Evolutionary conservation across 2,113 vertebrate genomes (phyloP), one percentile per base, ranked within the genome.

Genomic region (Catharus bicknelli): DNA sequence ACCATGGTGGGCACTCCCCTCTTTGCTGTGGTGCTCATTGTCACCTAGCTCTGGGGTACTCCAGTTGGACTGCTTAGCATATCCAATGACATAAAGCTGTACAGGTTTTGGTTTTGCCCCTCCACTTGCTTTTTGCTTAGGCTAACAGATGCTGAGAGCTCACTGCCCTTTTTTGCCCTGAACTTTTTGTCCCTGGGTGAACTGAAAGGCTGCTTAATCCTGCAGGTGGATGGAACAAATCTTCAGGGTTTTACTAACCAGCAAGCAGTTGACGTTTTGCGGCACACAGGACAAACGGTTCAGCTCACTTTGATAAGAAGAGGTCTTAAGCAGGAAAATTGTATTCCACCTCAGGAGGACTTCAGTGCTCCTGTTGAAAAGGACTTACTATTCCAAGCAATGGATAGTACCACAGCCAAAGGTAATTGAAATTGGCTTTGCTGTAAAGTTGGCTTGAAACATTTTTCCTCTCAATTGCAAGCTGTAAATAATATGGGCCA

Each of bases 241-340:
- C 98, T 99, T 96, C 99, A 99, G 92, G 99, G 98, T 73, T 99
- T 98, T 97, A 99, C 98, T 92, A 99, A 99, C 95, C 99, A 99
- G 73, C 99, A 99, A 97, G 99, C 99, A 20, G 99, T 99, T 90
- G 99, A 99, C 2, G 98, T 99, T 40, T 94, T 99, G 82, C 97
- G 98, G 53, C 99, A 98, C 95, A 99, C 99, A 0, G 98, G 99
- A 80, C 99, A 99, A 93, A 98, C 97, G 0, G 99, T 99, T 66
- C 97, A 90, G 32, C 98, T 99, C 34, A 98, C 98, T 57, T 98
- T 99, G 81, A 97, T 99, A 88, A 97, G 99, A 59, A 97, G 98
- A 67, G 98, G 97, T 30, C 94, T 95, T 83, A 98, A 96, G 67
- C 98, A 98, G 14, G 99, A 99, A 21, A 97, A 98, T 43, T 94